Conservation (phyloP, 2,113 vertebrate species). For the Cygnus buccinator region DNA sequence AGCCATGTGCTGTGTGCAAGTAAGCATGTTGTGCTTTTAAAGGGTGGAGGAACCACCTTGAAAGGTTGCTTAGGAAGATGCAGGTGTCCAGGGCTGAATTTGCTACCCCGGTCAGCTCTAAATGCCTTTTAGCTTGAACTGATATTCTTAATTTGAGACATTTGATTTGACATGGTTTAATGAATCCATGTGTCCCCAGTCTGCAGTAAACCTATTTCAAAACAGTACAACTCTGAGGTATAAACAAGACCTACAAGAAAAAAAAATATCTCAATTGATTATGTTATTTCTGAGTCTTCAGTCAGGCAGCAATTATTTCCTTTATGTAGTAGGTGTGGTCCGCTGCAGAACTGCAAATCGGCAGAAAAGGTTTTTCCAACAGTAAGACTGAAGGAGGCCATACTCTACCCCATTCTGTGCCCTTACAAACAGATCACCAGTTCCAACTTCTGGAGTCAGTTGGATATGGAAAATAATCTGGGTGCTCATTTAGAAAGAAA, state of each 20-base stretch:
- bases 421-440: background rate
- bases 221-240: background rate
- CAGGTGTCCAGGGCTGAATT: background rate
- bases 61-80: background rate
- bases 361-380: background rate
- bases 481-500: background rate
- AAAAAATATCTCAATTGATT: background rate
- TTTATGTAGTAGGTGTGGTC: background rate
- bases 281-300: background rate
- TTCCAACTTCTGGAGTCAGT: conserved; percentile 12
- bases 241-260: background rate
- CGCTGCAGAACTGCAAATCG: background rate
- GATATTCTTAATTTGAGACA: background rate
- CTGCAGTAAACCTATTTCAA: background rate
- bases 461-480: conserved; percentile 19
- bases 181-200: background rate
- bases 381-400: background rate
- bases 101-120: background rate
- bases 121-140: background rate
- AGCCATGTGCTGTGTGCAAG: background rate
- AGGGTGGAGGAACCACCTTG: background rate
- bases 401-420: background rate
- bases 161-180: background rate
- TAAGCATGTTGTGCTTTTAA: background rate
- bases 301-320: background rate